Percentiles rank a stretch among this genome's conserved stretches.
phyloP scores from a whole-genome alignment of 2,113 vertebrate species.

The Rafetus swinhoei region DNA sequence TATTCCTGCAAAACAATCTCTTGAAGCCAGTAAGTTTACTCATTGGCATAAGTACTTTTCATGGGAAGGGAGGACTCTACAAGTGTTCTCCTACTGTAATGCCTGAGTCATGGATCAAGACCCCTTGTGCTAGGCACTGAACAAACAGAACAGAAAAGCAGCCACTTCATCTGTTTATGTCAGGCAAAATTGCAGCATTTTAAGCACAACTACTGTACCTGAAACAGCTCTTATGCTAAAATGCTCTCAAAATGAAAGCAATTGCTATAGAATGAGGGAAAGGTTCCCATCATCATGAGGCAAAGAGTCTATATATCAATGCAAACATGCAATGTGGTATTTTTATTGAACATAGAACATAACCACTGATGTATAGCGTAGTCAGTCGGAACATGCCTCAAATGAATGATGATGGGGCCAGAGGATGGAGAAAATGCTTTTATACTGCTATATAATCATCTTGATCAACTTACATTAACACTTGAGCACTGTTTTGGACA shows the following conservation, averaged over 20 bases:
- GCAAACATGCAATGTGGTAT: conserved; percentile 38
- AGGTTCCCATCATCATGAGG: conserved; percentile 16
- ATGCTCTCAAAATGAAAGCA: background rate
- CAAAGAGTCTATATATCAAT: conserved; percentile 3
- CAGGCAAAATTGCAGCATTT: background rate
- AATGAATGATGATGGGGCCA: conserved; percentile 65
- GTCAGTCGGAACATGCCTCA: conserved; percentile 44
- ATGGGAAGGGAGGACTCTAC: background rate
- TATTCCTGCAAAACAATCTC: background rate
- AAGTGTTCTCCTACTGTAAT: background rate
- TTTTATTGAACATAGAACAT: conserved; percentile 51
- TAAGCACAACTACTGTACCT: background rate
- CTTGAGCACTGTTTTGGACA: conserved; percentile 32
- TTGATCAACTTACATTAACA: conserved; percentile 66
- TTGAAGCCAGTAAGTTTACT: background rate
- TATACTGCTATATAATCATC: conserved; percentile 49
- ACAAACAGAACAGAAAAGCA: background rate
- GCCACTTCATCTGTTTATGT: background rate
- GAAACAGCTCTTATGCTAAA: background rate
- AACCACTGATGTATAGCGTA: conserved; percentile 54
- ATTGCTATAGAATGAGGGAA: background rate
- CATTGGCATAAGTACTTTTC: background rate
- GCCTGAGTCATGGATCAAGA: background rate
- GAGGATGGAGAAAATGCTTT: conserved; percentile 39
- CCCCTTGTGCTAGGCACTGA: background rate